phyloP scores from a whole-genome alignment of 2,797 vertebrate genomes.

The Cyclopterus lumpus region DNA sequence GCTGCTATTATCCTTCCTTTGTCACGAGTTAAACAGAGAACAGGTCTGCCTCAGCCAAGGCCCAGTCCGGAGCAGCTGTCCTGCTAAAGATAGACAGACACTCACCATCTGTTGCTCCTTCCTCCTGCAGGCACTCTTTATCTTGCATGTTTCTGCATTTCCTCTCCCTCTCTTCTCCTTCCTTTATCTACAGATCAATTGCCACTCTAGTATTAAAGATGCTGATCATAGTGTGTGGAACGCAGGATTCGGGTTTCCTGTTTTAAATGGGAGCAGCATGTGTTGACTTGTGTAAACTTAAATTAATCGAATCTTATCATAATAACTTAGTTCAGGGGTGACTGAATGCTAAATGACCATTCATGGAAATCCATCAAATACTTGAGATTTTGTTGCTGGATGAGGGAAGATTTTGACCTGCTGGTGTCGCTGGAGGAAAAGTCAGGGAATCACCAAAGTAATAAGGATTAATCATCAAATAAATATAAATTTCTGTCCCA shows the following conservation, averaged over 20 bases:
- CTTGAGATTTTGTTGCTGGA: neutral
- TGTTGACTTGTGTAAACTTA: neutral
- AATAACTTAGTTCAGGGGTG: neutral
- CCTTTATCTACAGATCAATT: conserved; percentile 21
- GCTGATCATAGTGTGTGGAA: conserved; percentile 33
- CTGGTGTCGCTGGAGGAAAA: neutral
- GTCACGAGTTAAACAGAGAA: conserved; percentile 62
- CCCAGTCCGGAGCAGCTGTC: conserved; percentile 68
- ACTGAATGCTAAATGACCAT: neutral
- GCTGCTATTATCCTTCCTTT: conserved; percentile 54
- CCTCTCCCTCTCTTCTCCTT: conserved; percentile 34
- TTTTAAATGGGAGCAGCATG: conserved; percentile 17
- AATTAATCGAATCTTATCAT: neutral
- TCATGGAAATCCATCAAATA: neutral
- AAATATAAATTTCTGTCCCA: neutral
- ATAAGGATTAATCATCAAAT: neutral
- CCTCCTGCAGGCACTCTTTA: conserved; percentile 22
- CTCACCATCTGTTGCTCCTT: conserved; percentile 69
- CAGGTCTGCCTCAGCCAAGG: conserved; percentile 55
- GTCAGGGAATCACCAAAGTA: neutral
- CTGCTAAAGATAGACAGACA: conserved; percentile 63
- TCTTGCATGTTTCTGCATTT: conserved; percentile 24
- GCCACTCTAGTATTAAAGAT: conserved; percentile 35
- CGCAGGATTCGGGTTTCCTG: conserved; percentile 22
- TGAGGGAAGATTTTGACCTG: neutral